Evolutionary conservation across 2,797 vertebrate species (phyloP).

Genomic region (Platalea minor): DNA sequence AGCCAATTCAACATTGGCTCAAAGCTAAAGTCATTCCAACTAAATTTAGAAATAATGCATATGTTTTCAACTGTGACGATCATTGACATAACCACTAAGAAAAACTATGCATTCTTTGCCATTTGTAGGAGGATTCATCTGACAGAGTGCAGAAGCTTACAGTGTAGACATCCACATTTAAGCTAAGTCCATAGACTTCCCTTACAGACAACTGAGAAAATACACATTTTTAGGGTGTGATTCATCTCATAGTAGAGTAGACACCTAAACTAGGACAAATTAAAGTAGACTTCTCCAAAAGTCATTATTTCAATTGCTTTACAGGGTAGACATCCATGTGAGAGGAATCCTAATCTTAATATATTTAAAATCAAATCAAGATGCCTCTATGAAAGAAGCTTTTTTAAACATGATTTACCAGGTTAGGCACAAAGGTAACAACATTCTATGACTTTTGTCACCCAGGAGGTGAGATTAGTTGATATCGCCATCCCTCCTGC

Average conservation of each 20-base stretch:
- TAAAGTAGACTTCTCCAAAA: background rate
- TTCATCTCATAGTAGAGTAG: background rate
- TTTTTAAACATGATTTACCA: background rate
- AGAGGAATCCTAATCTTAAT: background rate
- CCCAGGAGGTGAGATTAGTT: background rate
- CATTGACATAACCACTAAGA: background rate
- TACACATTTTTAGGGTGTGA: background rate
- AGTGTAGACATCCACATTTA: background rate
- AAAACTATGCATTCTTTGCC: background rate
- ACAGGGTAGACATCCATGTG: background rate
- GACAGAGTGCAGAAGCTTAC: background rate
- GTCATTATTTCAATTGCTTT: background rate
- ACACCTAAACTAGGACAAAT: background rate
- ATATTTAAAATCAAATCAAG: background rate
- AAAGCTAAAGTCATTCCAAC: background rate
- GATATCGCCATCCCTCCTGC: background rate
- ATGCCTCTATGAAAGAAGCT: background rate
- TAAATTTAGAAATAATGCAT: background rate
- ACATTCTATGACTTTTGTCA: background rate
- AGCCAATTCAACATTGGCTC: background rate
- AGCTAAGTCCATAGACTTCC: background rate
- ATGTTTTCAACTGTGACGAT: background rate
- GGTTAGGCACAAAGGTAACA: background rate
- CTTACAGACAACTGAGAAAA: background rate
- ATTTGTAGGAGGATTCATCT: slow-evolving; percentile 6